A percentile compares a stretch with the other conserved stretches of the same genome.
Conservation (phyloP, 2,113 vertebrate genomes). For the Entomyzon cyanotis region DNA sequence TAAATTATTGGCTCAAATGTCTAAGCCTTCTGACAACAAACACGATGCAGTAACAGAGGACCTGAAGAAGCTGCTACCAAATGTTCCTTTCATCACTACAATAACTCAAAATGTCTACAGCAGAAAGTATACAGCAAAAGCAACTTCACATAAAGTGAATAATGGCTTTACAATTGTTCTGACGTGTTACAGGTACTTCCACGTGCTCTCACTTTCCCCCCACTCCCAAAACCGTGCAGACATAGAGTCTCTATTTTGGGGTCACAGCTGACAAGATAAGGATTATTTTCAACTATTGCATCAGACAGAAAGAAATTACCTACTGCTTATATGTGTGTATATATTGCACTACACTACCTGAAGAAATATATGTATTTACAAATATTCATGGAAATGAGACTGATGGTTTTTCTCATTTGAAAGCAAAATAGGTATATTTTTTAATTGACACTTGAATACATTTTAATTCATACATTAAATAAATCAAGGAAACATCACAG, state of each 20-base stretch:
- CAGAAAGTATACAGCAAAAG: not conserved
- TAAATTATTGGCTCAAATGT: not conserved
- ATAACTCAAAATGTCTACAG: not conserved
- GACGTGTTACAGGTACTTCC: not conserved
- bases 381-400: not conserved
- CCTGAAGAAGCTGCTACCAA: not conserved
- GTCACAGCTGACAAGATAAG: not conserved
- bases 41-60: not conserved
- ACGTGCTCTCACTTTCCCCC: accelerated
- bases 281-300: not conserved
- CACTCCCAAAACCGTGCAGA: not conserved
- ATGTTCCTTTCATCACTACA: not conserved
- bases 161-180: not conserved
- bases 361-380: not conserved
- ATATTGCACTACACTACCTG: not conserved
- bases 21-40: not conserved
- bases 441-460: not conserved
- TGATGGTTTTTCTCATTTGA: not conserved
- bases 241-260: not conserved
- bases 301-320: not conserved
- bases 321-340: not conserved
- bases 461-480: not conserved
- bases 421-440: not conserved
- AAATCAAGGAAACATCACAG: not conserved
- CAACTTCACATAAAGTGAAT: not conserved